Base-by-base conservation (phyloP, 2,888 invertebrate genomes). In the Melieria crassipennis region DNA sequence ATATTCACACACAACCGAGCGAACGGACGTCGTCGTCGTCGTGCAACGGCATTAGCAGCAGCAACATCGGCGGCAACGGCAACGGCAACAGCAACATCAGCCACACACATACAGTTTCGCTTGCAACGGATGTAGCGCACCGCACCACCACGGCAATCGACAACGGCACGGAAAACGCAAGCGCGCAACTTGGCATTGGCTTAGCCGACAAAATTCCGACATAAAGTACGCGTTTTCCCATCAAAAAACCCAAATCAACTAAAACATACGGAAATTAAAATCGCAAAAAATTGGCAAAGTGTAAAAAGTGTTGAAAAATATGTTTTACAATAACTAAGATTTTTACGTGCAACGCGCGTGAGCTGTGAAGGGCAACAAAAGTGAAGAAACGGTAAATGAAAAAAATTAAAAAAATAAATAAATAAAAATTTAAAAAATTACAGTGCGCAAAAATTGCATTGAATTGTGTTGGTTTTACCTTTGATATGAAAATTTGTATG, bases 121-220 rank as follows among this genome's bases (percentile, higher is more conserved):
- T 60, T 52, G 50, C 60, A 66, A 61, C 60, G 60, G 61, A 52
- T 52, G 67, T 61, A 30, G 30, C 30, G 30, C 30, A 67, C 50
- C 67, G 67, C 60, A 67, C 50, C 60, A 52, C 2, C 60, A 56
- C 50, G 60, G 67, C 67, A 67, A 67, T 30, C 30, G 30, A 30
- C 30, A 30, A 30, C 30, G 30, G 30, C 30, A 30, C 30, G 30
- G 30, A 30, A 30, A 30, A 30, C 30, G 30, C 30, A 30, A 30
- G 30, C 30, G 30, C 30, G 30, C 30, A 2, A 30, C 30, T 30
- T 30, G 30, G 30, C 30, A 30, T 30, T 30, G 30, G 30, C 30
- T 30, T 30, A 30, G 30, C 30, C 30, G 30, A 30, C n/a, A 30
- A 30, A 30, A 30, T 30, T 30, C 30, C 30, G 30, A 30, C 30